A percentile compares a stretch with the other conserved stretches of the same genome.
Conservation (phyloP, 2,113 vertebrate species). For the Myiagra hebetior region DNA sequence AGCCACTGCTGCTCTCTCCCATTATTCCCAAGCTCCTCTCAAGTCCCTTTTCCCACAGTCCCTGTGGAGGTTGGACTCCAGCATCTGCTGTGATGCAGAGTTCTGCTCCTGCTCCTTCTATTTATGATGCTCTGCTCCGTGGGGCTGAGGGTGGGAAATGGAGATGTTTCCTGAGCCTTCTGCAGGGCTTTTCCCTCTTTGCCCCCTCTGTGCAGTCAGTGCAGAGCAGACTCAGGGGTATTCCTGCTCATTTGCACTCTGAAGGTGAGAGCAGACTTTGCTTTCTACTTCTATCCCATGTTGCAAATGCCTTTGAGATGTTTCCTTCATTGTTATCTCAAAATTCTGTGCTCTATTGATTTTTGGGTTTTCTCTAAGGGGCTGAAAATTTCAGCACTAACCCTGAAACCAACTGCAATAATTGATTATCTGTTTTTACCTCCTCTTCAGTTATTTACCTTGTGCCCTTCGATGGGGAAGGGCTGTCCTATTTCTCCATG, state of each 20-base stretch:
- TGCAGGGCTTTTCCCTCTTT: not conserved
- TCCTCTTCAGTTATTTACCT: slow-evolving; percentile 51
- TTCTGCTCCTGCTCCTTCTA: not conserved
- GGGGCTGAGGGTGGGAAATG: not conserved
- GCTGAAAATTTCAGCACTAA: slow-evolving; percentile 26
- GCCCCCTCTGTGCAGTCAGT: not conserved
- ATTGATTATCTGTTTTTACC: slow-evolving; percentile 62
- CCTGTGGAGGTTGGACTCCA: rapidly evolving
- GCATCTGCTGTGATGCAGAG: not conserved
- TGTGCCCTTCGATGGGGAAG: slow-evolving; percentile 4
- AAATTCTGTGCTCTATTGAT: slow-evolving; percentile 38
- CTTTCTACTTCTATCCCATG: not conserved
- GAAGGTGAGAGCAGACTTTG: slow-evolving; percentile 31
- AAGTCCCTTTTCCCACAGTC: not conserved
- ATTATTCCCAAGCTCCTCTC: not conserved
- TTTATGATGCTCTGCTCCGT: not conserved
- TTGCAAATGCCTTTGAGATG: slow-evolving; percentile 19
- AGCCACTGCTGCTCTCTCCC: not conserved
- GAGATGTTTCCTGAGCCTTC: not conserved
- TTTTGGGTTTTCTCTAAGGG: slow-evolving; percentile 31
- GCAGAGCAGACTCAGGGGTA: not conserved
- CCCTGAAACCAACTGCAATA: slow-evolving; percentile 44
- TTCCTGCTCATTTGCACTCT: not conserved
- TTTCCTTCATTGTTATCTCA: slow-evolving; percentile 33
- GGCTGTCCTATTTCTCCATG: slow-evolving; percentile 26